Evolutionary conservation across 2,113 vertebrate species (phyloP), one percentile per base, ranked within the genome.

Genomic region (Tinamus guttatus): DNA sequence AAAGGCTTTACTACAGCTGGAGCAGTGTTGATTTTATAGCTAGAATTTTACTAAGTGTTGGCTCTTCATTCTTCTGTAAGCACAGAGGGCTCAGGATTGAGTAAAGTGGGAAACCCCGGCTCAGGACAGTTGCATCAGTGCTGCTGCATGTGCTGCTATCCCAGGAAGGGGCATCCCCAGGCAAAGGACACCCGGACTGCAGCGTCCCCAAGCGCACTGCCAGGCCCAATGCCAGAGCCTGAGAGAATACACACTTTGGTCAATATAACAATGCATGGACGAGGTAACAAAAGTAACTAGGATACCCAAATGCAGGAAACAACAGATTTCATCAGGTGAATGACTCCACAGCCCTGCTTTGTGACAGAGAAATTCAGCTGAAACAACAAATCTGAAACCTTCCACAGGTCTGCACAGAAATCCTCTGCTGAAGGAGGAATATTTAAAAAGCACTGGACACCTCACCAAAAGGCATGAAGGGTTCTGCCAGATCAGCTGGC

Each of bases 61-160:
- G 19, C 27, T 73, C 47, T 9, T 58, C 32, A 51, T 38, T 20
- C 38, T 38, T 28, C 74, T 64, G 22, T 16, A 82, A 60, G 38
- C 28, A 60, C 49, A 52, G 9, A 54, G 36, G 76, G 45, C 56
- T 8, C 5, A 0, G 17, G 51, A 62, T 52, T 30, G 38, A 16
- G 43, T 43, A 62, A 47, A 80, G 63, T 21, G 0, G 0, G 13
- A 17, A 58, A 6, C 7, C n/a, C 27, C 69, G 76, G 30, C 8
- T 65, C 40, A 9, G 56, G 75, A 47, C 54, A 45, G 79, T n/a
- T 36, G 11, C 6, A 34, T 58, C 69, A 28, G 20, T 20, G 45
- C 0, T 51, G 62, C 62, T 89, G 70, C 49, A 4, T 27, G 20
- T 2, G 5, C 2, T 32, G 38, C 47, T 85, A 5, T 47, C 9